A percentile compares a stretch with the other conserved stretches of the same genome.
phyloP scores from a whole-genome alignment of 2,113 vertebrate species.

The Piaya cayana region DNA sequence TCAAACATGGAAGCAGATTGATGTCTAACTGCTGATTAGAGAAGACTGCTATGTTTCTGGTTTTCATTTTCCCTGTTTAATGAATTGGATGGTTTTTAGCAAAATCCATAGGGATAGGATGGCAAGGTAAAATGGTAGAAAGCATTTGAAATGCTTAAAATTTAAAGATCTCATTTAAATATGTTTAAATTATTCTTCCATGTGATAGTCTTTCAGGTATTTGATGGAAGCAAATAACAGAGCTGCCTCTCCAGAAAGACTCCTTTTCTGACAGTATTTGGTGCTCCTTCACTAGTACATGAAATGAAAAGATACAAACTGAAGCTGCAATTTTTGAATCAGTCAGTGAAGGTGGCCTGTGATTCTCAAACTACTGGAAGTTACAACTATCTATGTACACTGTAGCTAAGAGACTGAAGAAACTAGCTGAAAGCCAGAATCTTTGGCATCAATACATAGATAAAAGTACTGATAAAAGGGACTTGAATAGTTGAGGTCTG shows the following conservation, averaged over 20 bases:
- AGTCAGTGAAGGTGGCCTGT: not conserved
- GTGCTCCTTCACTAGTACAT: not conserved
- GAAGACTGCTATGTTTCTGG: not conserved
- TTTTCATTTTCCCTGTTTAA: not conserved
- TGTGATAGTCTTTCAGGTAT: not conserved
- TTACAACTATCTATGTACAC: not conserved
- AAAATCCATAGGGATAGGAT: not conserved
- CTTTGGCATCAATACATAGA: not conserved
- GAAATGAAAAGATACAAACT: not conserved
- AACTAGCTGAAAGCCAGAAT: not conserved
- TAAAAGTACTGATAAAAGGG: not conserved
- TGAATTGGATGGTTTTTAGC: not conserved
- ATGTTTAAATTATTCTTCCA: not conserved
- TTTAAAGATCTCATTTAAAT: not conserved
- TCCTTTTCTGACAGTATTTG: not conserved
- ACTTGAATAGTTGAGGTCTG: not conserved
- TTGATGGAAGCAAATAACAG: not conserved
- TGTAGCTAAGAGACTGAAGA: not conserved
- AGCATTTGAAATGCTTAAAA: not conserved
- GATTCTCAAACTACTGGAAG: not conserved
- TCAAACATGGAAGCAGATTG: not conserved
- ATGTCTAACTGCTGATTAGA: not conserved
- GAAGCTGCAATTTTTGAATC: not conserved
- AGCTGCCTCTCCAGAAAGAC: not conserved
- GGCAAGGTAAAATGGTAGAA: not conserved